These are phyloP conservation scores for Tipula vernalis DNA, from an alignment of 2,888 invertebrate species.

Conservation along the genomic window DNA sequence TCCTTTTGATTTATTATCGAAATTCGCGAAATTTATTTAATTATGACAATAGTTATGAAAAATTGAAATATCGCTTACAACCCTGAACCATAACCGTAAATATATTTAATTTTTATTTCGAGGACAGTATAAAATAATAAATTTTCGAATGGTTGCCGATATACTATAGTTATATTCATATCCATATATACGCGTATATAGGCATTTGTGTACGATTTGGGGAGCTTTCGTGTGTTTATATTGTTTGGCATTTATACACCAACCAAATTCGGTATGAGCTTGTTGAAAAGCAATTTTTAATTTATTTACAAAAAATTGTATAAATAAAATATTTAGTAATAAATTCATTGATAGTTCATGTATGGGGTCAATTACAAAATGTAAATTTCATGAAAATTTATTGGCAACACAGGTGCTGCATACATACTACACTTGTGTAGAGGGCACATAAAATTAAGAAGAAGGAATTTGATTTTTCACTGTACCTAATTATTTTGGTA, in stretches of 20 bases:
- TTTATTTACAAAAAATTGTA: not conserved
- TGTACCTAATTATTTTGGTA: not conserved
- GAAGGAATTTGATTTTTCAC: not conserved
- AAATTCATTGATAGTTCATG: not conserved
- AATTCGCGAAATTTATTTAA: not conserved
- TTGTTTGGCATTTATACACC: not conserved
- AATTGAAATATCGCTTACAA: not conserved
- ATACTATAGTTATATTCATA: not conserved
- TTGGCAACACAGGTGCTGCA: not conserved
- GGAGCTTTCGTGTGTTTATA: not conserved
- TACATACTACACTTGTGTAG: not conserved
- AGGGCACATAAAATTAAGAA: not conserved
- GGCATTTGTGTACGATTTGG: not conserved
- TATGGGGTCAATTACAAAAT: not conserved
- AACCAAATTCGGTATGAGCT: not conserved
- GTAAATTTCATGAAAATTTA: not conserved
- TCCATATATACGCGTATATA: not conserved
- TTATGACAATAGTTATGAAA: not conserved
- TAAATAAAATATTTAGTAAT: not conserved
- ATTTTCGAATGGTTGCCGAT: not conserved
- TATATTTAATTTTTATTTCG: not conserved
- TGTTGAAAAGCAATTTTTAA: not conserved
- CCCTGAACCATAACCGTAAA: constrained; percentile 4
- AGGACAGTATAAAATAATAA: not conserved
- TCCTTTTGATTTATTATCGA: not conserved